phyloP scores from a whole-genome alignment of 2,113 vertebrate genomes.

The Sardina pilchardus region DNA sequence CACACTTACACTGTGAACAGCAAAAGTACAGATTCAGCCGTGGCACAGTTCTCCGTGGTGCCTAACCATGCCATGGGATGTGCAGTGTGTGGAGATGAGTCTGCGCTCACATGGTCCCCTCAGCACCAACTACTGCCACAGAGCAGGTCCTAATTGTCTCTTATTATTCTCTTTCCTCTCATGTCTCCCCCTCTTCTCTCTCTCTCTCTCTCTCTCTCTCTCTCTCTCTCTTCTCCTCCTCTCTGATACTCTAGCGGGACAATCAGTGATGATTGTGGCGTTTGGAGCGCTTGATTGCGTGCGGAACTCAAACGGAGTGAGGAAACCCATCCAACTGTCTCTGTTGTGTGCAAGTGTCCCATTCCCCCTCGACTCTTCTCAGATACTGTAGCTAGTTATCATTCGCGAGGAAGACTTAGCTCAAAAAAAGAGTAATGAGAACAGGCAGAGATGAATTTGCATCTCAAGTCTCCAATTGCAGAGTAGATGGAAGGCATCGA shows the following conservation, averaged over 20 bases:
- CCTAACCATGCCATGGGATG: not conserved
- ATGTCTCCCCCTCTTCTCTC: not conserved
- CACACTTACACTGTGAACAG: not conserved
- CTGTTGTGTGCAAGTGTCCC: not conserved
- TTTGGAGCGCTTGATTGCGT: constrained; percentile 48
- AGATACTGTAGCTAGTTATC: not conserved
- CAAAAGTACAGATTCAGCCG: not conserved
- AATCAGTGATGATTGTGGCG: constrained; percentile 41
- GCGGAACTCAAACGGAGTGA: constrained; percentile 31
- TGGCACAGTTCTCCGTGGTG: not conserved
- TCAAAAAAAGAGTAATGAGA: not conserved
- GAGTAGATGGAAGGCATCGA: not conserved
- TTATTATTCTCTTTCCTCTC: not conserved
- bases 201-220: constrained; percentile 21
- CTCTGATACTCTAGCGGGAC: constrained; percentile 38
- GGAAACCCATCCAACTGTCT: constrained; percentile 39
- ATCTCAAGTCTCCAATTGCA: not conserved
- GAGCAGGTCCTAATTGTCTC: not conserved
- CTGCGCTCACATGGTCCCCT: not conserved
- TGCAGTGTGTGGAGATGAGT: not conserved
- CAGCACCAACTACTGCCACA: not conserved
- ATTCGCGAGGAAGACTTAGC: not conserved
- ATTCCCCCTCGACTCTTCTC: not conserved
- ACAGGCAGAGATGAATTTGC: not conserved
- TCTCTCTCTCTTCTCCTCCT: constrained; percentile 34